phyloP scores from a whole-genome alignment of 2,113 vertebrate species.

The Callaeas wilsoni region DNA sequence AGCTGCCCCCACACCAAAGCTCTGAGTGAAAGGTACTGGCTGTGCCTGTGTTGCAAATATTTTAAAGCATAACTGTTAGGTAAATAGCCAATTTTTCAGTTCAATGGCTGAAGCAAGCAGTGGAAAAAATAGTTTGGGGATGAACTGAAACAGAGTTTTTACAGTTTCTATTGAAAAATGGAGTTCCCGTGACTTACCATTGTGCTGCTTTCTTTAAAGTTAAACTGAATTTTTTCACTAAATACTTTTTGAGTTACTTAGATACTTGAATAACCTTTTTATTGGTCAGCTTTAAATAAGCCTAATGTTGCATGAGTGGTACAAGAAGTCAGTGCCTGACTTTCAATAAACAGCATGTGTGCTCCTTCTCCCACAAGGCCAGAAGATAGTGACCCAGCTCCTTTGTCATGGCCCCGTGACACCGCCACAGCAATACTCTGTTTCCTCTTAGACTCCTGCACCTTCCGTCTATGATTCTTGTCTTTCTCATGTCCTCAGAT shows the following conservation, averaged over 20 bases:
- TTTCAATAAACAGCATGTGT: background rate
- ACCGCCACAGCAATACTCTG: background rate
- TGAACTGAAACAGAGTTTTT: background rate
- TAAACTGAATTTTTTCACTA: background rate
- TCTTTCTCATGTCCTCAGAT: background rate
- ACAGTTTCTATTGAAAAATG: background rate
- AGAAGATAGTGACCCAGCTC: background rate
- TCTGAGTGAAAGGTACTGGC: background rate
- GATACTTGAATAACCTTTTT: background rate
- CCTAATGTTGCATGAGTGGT: background rate
- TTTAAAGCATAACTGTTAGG: background rate
- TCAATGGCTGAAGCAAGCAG: background rate
- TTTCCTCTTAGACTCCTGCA: background rate
- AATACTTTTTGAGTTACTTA: background rate
- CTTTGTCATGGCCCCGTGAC: background rate
- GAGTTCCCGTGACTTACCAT: background rate
- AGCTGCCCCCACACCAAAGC: background rate
- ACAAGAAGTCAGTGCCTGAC: background rate
- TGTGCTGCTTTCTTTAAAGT: background rate
- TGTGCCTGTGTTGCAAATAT: background rate
- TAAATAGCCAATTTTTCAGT: conserved; percentile 43
- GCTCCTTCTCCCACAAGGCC: background rate
- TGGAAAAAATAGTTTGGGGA: background rate
- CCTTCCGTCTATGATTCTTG: background rate
- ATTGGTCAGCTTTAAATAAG: background rate